Conservation (phyloP, 2,888 invertebrate genomes). For the Dryobota labecula region DNA sequence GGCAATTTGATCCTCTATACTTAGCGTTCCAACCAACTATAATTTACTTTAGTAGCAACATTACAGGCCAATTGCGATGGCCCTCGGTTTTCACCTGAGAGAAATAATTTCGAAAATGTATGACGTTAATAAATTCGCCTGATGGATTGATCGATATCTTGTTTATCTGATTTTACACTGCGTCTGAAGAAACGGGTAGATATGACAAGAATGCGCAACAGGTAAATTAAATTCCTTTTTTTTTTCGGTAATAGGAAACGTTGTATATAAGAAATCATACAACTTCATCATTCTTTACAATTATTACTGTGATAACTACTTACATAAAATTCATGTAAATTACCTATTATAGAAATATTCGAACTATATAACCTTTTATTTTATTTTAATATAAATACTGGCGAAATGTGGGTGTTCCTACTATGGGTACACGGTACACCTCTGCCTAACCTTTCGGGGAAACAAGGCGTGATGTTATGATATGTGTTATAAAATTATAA, state of each 20-base stretch:
- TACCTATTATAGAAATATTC: not conserved
- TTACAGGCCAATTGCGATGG: slow-evolving; percentile 73
- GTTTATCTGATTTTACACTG: slow-evolving; percentile 63
- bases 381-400: not conserved
- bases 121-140: slow-evolving; percentile 76
- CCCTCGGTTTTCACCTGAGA: slow-evolving; percentile 72
- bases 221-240: slow-evolving; percentile 6
- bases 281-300: slow-evolving; percentile 26
- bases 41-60: slow-evolving; percentile 80
- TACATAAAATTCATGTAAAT: slow-evolving; percentile 9
- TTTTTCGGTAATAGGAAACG: slow-evolving; percentile 18
- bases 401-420: too few relatives aligned
- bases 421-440: too few relatives aligned
- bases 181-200: slow-evolving; percentile 54
- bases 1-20: slow-evolving; percentile 70
- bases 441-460: too few relatives aligned
- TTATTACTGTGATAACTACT: slow-evolving; percentile 8
- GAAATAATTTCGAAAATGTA: slow-evolving; percentile 80
- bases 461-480: too few relatives aligned
- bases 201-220: slow-evolving; percentile 36
- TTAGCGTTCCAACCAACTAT: slow-evolving; percentile 73
- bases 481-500: too few relatives aligned
- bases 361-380: not conserved
- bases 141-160: slow-evolving; percentile 80
- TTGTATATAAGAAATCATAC: not conserved